These are phyloP conservation scores for Rhegmatorhina hoffmannsi DNA, from an alignment of 2,113 vertebrate species.

Conservation along the genomic window DNA sequence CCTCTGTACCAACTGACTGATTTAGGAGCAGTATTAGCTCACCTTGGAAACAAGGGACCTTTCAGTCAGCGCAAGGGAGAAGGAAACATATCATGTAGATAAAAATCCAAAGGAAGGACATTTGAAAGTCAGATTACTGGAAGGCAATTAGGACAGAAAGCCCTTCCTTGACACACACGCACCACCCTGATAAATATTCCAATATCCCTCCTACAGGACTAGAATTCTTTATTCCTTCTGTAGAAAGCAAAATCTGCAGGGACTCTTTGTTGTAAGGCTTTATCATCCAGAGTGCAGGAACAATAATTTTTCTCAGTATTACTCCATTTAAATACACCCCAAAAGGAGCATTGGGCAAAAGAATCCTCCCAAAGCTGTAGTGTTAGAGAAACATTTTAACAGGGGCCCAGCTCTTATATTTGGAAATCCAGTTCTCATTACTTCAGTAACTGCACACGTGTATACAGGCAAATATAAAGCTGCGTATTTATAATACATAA, in stretches of 20 bases:
- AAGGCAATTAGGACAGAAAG: conserved; percentile 38
- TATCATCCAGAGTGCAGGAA: not conserved
- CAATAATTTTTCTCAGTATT: not conserved
- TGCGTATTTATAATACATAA: not conserved
- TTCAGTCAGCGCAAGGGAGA: conserved; percentile 34
- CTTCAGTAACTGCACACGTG: not conserved
- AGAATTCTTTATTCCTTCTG: conserved; percentile 11
- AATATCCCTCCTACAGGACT: not conserved
- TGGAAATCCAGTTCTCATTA: not conserved
- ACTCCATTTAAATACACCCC: not conserved
- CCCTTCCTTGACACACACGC: not conserved
- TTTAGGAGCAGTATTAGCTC: conserved; percentile 30
- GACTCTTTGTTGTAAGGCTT: not conserved
- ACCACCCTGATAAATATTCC: conserved; percentile 42
- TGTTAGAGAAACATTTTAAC: not conserved
- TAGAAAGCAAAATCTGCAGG: conserved; percentile 17
- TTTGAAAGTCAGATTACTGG: conserved; percentile 48
- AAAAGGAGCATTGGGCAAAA: not conserved
- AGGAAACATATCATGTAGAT: not conserved
- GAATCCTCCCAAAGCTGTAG: not conserved
- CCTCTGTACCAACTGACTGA: conserved; percentile 4
- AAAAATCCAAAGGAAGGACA: conserved; percentile 40
- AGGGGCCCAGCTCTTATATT: not conserved
- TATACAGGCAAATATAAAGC: not conserved
- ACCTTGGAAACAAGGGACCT: conserved; percentile 47